These are phyloP conservation scores for Littorina saxatilis DNA, from an alignment of 1,140 invertebrate species.

Conservation along the genomic window DNA sequence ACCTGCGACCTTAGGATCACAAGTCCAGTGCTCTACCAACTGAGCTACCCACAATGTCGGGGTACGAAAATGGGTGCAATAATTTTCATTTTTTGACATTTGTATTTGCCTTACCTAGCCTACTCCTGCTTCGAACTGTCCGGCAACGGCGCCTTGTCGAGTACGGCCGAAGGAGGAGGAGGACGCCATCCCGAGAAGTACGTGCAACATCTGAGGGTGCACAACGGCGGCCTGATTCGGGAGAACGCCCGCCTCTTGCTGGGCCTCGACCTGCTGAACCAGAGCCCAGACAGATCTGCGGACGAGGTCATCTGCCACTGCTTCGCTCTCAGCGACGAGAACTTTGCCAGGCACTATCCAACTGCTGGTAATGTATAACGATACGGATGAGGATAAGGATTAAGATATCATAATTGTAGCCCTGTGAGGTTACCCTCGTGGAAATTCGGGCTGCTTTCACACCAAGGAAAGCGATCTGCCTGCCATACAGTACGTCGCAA, in stretches of 20 bases:
- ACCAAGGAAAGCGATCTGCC: too few relatives aligned
- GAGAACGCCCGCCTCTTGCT: slow-evolving; percentile 25
- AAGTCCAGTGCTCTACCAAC: too few relatives aligned
- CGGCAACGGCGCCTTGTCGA: not conserved
- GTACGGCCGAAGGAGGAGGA: not conserved
- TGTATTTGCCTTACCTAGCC: too few relatives aligned
- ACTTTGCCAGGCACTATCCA: not conserved
- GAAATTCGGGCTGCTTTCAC: too few relatives aligned
- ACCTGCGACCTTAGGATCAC: too few relatives aligned
- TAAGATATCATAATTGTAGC: too few relatives aligned
- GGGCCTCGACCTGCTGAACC: not conserved
- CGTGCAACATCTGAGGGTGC: not conserved
- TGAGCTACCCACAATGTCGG: too few relatives aligned
- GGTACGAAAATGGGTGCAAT: too few relatives aligned
- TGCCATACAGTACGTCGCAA: too few relatives aligned
- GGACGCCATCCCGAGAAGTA: not conserved
- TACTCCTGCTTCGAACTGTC: not conserved
- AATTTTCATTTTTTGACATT: too few relatives aligned
- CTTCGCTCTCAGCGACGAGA: slow-evolving; percentile 2
- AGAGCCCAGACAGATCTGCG: not conserved
- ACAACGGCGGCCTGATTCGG: slow-evolving; percentile 19
- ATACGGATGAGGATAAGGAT: too few relatives aligned
- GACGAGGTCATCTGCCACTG: slow-evolving; percentile 29
- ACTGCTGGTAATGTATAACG: not conserved
- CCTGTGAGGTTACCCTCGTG: too few relatives aligned